phyloP scores from a whole-genome alignment of 2,888 invertebrate genomes.

The Drosophila parthenogenetica region DNA sequence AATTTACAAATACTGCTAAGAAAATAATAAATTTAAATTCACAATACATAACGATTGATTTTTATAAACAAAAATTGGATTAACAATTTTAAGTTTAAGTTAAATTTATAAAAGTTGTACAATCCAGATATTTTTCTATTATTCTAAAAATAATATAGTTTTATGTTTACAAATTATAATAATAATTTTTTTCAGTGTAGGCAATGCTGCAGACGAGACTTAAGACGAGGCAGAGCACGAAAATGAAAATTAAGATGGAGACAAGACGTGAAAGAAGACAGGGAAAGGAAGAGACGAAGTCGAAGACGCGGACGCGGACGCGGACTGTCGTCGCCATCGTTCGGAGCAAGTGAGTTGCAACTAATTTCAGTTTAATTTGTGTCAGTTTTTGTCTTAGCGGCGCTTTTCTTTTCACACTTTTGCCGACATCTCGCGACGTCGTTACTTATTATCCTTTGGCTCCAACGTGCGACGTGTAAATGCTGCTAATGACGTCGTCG shows the following conservation, averaged over 20 bases:
- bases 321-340: conserved; percentile 28
- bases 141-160: too few relatives aligned
- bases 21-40: too few relatives aligned
- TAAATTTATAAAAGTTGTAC: too few relatives aligned
- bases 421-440: conserved; percentile 33
- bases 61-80: too few relatives aligned
- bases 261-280: not conserved
- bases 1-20: too few relatives aligned
- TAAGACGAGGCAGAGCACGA: conserved; percentile 7
- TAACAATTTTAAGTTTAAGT: too few relatives aligned
- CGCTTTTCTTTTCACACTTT: conserved; percentile 69
- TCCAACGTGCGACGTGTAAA: conserved; percentile 68
- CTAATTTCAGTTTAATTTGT: conserved; percentile 81
- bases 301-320: not conserved
- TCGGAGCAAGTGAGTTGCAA: conserved; percentile 68
- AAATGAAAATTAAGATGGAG: conserved; percentile 4
- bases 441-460: conserved; percentile 74
- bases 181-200: not conserved
- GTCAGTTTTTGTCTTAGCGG: conserved; percentile 67
- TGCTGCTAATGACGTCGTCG: conserved; percentile 77
- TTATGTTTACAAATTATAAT: too few relatives aligned
- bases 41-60: too few relatives aligned
- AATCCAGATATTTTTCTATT: too few relatives aligned
- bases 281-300: conserved; percentile 1
- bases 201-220: not conserved